These are phyloP conservation scores for Rafetus swinhoei DNA, from an alignment of 2,113 vertebrate species.

Conservation along the genomic window DNA sequence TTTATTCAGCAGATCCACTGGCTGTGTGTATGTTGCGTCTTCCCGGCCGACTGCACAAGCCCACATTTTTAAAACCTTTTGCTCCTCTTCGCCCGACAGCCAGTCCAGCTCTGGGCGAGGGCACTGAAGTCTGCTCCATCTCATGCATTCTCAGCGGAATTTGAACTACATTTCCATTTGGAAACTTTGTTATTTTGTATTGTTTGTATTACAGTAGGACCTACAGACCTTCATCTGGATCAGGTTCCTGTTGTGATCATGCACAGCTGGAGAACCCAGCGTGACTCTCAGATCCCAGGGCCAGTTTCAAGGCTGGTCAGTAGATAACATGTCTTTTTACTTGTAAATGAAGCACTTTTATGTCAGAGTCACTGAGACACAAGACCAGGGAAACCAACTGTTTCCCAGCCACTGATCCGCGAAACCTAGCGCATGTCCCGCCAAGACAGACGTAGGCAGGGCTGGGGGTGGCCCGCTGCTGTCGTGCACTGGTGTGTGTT, in stretches of 20 bases:
- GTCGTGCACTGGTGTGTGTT: neutral
- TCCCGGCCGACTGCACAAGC: neutral
- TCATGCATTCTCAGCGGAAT: neutral
- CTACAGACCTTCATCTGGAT: neutral
- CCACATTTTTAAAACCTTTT: neutral
- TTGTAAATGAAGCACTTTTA: neutral
- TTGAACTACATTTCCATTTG: neutral
- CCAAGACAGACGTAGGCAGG: neutral
- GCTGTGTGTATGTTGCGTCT: neutral
- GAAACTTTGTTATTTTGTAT: neutral
- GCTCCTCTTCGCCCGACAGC: neutral
- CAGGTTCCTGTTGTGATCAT: neutral
- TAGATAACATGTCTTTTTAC: neutral
- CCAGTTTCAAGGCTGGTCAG: neutral
- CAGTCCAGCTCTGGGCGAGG: fast-evolving
- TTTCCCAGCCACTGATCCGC: neutral
- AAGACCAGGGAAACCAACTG: neutral
- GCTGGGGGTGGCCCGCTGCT: neutral
- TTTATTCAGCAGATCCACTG: neutral
- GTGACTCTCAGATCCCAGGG: neutral
- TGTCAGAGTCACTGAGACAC: neutral
- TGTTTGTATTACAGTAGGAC: neutral
- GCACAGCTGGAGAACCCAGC: neutral
- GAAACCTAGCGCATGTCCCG: neutral
- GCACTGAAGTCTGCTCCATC: neutral